Conservation (phyloP, 2,888 invertebrate species). For the Tetragnatha montana region DNA sequence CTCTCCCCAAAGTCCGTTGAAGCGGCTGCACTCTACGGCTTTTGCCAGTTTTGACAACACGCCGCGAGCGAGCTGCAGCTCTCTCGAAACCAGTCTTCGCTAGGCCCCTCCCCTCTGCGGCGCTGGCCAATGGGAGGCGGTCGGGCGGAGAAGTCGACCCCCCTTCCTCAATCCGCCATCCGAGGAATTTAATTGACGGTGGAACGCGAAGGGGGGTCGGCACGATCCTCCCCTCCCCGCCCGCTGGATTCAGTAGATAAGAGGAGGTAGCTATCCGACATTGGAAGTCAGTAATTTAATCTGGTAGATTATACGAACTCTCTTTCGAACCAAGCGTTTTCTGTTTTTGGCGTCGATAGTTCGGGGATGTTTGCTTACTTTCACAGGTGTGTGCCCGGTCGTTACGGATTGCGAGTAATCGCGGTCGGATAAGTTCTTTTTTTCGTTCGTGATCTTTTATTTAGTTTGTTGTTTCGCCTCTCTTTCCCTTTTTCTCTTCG, state of each 20-base stretch:
- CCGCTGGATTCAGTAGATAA: constrained; percentile 67
- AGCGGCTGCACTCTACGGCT: constrained; percentile 42
- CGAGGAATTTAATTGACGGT: constrained; percentile 69
- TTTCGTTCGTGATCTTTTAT: neutral
- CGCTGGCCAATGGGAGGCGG: constrained; percentile 60
- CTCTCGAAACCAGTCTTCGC: constrained; percentile 37
- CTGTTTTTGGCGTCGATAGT: constrained; percentile 61
- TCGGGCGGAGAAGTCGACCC: constrained; percentile 68
- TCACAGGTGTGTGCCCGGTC: constrained; percentile 59
- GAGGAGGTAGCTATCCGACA: constrained; percentile 63
- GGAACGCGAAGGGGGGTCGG: constrained; percentile 17
- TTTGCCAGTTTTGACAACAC: constrained; percentile 49
- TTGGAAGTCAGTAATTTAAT: constrained; percentile 68
- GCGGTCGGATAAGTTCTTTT: neutral
- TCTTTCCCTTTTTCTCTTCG: constrained; percentile 16
- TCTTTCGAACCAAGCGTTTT: constrained; percentile 33
- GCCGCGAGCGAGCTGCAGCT: constrained; percentile 4
- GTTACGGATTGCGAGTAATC: constrained; percentile 66
- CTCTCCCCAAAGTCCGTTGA: constrained; percentile 25
- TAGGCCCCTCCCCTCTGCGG: constrained; percentile 55
- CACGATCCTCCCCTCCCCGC: neutral
- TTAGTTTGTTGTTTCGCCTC: neutral
- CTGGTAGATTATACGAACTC: constrained; percentile 67
- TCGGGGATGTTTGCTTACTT: constrained; percentile 65
- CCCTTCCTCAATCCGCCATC: constrained; percentile 6